Conservation (phyloP, 2,888 invertebrate genomes). For the Temnothorax unifasciatus region DNA sequence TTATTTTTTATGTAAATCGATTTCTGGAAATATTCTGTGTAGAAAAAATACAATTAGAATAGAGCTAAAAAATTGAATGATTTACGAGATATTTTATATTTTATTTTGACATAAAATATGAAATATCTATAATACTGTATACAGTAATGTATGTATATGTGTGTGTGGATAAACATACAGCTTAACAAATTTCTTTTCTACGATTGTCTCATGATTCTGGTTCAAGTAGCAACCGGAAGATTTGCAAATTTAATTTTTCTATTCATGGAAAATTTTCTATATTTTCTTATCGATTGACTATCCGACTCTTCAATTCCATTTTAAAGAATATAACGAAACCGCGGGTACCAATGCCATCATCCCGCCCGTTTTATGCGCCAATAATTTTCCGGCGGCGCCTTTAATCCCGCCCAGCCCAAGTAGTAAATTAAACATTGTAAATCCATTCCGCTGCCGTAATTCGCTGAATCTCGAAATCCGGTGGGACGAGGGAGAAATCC, state of each 20-base stretch:
- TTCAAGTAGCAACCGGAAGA: not conserved
- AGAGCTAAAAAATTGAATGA: not conserved
- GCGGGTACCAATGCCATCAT: not conserved
- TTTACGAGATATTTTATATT: not conserved
- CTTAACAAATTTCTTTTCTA: not conserved
- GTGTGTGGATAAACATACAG: not conserved
- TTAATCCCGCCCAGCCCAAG: constrained; percentile 23
- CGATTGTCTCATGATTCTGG: not conserved
- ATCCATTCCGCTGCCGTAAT: constrained; percentile 51
- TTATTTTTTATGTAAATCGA: not conserved
- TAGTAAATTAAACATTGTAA: constrained; percentile 55
- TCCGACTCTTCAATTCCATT: not conserved
- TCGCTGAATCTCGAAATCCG: constrained; percentile 59
- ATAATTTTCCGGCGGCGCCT: constrained; percentile 41
- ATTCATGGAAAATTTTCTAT: not conserved
- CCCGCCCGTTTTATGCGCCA: constrained; percentile 27
- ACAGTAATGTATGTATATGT: not conserved
- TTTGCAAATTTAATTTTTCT: not conserved
- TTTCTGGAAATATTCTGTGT: not conserved
- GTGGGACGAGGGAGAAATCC: constrained; percentile 49
- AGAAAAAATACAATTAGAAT: not conserved
- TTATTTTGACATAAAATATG: constrained; percentile 9
- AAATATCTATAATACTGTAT: not conserved
- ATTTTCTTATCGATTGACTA: not conserved
- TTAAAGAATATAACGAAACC: constrained; percentile 27